A percentile compares a stretch with the other conserved stretches of the same genome.
Evolutionary conservation across 1,140 invertebrate genomes (phyloP).

Genomic region (Ceratoteleas bidentatus): DNA sequence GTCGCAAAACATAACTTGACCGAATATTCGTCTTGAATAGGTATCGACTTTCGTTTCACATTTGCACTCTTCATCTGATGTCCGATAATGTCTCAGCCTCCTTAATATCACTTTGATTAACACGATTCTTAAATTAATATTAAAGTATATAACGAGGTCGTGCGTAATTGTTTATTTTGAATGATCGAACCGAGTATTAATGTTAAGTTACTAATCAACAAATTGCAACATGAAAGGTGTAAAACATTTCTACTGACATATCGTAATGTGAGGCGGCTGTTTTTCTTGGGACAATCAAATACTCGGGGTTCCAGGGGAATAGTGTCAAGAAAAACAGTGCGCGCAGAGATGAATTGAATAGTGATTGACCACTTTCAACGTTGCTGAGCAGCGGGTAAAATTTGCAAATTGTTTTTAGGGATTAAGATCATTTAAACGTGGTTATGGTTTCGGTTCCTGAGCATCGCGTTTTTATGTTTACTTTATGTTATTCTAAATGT

Average conservation of each 20-base stretch:
- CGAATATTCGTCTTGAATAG: slow-evolving; percentile 26
- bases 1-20: slow-evolving; percentile 1
- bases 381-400: not conserved
- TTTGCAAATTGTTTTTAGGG: not conserved
- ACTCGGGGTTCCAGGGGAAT: slow-evolving; percentile 15
- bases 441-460: slow-evolving; percentile 10
- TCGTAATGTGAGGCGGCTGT: slow-evolving; percentile 10
- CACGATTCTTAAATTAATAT: not conserved
- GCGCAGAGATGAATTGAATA: not conserved
- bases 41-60: too few species aligned
- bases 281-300: slow-evolving; percentile 24
- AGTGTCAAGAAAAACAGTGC: slow-evolving; percentile 25
- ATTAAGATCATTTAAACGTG: slow-evolving; percentile 1
- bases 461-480: not conserved
- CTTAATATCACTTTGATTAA: slow-evolving; percentile 12
- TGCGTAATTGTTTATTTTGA: not conserved
- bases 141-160: slow-evolving; percentile 2
- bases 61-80: too few species aligned
- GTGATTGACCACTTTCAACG: slow-evolving; percentile 9
- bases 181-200: not conserved
- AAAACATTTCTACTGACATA: slow-evolving; percentile 15
- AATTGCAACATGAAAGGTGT: slow-evolving; percentile 6
- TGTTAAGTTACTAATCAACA: slow-evolving; percentile 9
- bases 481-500: too few species aligned
- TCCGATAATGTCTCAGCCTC: too few species aligned